Evolutionary conservation across 1,140 invertebrate genomes (phyloP).

Genomic region (Drosophila bocqueti): DNA sequence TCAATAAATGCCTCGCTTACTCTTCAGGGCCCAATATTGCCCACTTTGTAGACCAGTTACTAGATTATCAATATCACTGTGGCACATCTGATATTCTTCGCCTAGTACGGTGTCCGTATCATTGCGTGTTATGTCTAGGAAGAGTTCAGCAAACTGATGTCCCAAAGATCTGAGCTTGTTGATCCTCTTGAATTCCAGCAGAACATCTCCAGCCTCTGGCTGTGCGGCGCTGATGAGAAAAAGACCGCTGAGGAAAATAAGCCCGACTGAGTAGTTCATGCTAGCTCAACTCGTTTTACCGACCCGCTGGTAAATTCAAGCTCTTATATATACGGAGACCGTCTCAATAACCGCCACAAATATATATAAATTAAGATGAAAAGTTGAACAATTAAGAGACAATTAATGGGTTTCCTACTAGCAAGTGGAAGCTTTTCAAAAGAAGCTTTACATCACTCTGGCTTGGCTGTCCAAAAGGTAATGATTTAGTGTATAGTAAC

Average conservation of each 20-base stretch:
- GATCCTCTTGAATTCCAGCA: constrained; percentile 3
- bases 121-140: constrained; percentile 6
- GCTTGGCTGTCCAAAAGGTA: neutral
- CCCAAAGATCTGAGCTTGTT: constrained; percentile 16
- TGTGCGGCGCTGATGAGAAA: constrained; percentile 1
- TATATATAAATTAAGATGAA: neutral
- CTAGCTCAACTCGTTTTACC: neutral
- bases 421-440: neutral
- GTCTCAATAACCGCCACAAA: too few relatives aligned
- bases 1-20: neutral
- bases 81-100: constrained; percentile 3
- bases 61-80: neutral
- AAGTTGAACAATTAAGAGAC: neutral
- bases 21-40: constrained; percentile 15
- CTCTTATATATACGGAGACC: neutral
- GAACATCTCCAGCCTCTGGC: neutral
- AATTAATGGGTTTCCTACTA: neutral
- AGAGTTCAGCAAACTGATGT: constrained; percentile 36
- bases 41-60: neutral
- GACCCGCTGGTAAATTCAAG: neutral
- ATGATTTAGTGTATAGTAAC: neutral
- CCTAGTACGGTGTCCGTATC: constrained; percentile 2
- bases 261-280: constrained; percentile 1
- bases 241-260: constrained; percentile 1
- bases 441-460: neutral